These are phyloP conservation scores for Empis livida DNA, from an alignment of 2,888 invertebrate species.

Conservation along the genomic window DNA sequence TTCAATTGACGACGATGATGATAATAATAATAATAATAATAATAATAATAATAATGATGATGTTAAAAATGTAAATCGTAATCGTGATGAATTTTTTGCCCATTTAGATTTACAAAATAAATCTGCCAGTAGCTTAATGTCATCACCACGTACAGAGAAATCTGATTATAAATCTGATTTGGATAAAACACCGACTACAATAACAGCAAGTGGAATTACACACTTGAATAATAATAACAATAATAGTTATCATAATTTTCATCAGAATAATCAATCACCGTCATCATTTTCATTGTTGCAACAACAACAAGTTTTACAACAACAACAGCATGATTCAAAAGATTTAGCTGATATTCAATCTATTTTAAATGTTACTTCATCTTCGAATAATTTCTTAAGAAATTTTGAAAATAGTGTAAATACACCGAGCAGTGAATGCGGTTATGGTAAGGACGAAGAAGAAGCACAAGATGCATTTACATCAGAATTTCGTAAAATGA, in stretches of 20 bases:
- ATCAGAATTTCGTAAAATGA: slow-evolving; percentile 79
- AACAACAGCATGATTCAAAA: slow-evolving; percentile 39
- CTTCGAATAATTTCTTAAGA: slow-evolving; percentile 46
- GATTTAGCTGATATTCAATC: slow-evolving; percentile 80
- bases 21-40: slow-evolving; percentile 5
- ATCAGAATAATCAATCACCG: not conserved
- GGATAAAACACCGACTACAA: not conserved
- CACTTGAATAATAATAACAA: too few species aligned
- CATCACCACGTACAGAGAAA: slow-evolving; percentile 32
- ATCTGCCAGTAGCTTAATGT: slow-evolving; percentile 38
- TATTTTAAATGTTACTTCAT: slow-evolving; percentile 63
- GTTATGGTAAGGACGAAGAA: slow-evolving; percentile 43
- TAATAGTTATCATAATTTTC: too few species aligned
- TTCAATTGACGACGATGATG: slow-evolving; percentile 14
- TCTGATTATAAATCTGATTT: slow-evolving; percentile 16
- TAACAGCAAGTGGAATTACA: not conserved
- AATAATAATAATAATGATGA: slow-evolving; percentile 8
- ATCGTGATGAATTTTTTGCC: slow-evolving; percentile 67
- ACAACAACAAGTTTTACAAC: slow-evolving; percentile 18
- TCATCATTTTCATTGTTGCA: slow-evolving; percentile 9
- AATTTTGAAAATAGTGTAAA: slow-evolving; percentile 41
- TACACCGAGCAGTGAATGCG: slow-evolving; percentile 31
- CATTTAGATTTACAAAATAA: slow-evolving; percentile 64
- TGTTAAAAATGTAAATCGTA: slow-evolving; percentile 35
- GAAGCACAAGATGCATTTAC: slow-evolving; percentile 76